Base-by-base conservation (phyloP, 1,140 invertebrate species). In the Colletes latitarsis region DNA sequence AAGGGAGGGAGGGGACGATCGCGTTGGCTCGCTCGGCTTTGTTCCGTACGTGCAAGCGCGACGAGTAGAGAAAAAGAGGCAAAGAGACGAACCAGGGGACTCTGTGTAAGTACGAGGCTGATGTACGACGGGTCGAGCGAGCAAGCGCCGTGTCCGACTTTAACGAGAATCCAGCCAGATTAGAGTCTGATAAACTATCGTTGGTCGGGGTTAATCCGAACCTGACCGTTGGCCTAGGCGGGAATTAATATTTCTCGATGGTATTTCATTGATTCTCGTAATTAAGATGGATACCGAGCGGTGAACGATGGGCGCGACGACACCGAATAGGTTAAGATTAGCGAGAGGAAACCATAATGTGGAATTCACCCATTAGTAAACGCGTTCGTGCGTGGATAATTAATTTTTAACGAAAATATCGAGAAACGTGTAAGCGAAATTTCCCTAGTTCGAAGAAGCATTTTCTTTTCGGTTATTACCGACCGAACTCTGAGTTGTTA, bases 101-200 rank as follows among this genome's bases (percentile, higher is more conserved):
- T 4, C 53, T 55, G 53, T 55, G 53, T 46, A 43, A 66, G 62
- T 66, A 82, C 43, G 64, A 68, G 80, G n/a, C 75, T 84, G 82
- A 84, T 84, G 75, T 84, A 84, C 82, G 82, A 79, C 9, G 74
- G 75, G 43, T 55, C 75, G 60, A 63, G 70, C 58, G 39, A 62
- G 67, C 62, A 67, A 64, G 43, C 57, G 15, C 19, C 66, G 76
- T 82, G 82, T 84, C 57, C 67, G 71, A 84, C 82, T 84, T 82
- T 82, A 84, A 84, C 83, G 81, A 84, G 81, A 85, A 80, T 76
- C 77, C 62, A 80, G 69, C 81, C 52, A 85, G 83, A 85, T 85
- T 72, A 71, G 74, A 63, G 39, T 21, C 76, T 46, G 76, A 85
- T 85, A 83, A 80, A 83, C 66, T 80, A 78, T 82, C 81, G 71